Percentiles rank a stretch among this genome's conserved stretches.
These are phyloP conservation scores for Paramisgurnus dabryanus DNA, from an alignment of 2,113 vertebrate genomes.

Conservation along the genomic window DNA sequence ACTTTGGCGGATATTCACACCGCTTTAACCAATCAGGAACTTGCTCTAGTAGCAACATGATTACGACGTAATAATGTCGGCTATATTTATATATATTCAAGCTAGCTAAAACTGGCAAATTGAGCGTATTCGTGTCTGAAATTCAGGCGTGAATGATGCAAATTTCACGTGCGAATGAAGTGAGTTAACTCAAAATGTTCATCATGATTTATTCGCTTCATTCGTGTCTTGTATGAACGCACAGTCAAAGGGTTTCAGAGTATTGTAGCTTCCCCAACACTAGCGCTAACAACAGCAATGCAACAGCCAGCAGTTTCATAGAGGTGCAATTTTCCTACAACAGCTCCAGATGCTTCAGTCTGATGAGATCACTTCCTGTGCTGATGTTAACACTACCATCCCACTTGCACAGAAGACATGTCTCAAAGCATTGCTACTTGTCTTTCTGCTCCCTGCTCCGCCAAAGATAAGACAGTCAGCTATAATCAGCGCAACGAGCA, in stretches of 20 bases:
- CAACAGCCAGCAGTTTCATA: neutral
- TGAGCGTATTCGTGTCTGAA: too few relatives aligned
- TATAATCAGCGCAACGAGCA: conserved; percentile 6
- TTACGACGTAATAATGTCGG: too few relatives aligned
- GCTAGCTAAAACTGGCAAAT: too few relatives aligned
- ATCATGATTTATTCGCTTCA: too few relatives aligned
- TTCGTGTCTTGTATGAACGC: too few relatives aligned
- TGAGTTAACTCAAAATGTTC: too few relatives aligned
- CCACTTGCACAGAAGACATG: conserved; percentile 18
- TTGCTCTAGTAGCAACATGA: too few relatives aligned
- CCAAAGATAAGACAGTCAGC: conserved; percentile 30
- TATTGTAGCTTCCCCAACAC: neutral
- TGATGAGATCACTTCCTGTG: conserved; percentile 30
- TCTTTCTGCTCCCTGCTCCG: neutral
- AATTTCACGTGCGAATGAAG: too few relatives aligned
- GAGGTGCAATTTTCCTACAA: neutral
- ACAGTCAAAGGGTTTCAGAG: neutral
- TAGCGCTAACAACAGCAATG: neutral
- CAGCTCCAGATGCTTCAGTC: neutral
- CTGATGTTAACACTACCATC: neutral
- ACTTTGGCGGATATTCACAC: too few relatives aligned
- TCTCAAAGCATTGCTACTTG: neutral
- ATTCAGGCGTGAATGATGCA: too few relatives aligned
- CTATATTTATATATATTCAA: too few relatives aligned
- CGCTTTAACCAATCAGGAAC: too few relatives aligned